phyloP scores from a whole-genome alignment of 2,113 vertebrate species.

The Ifrita kowaldi region DNA sequence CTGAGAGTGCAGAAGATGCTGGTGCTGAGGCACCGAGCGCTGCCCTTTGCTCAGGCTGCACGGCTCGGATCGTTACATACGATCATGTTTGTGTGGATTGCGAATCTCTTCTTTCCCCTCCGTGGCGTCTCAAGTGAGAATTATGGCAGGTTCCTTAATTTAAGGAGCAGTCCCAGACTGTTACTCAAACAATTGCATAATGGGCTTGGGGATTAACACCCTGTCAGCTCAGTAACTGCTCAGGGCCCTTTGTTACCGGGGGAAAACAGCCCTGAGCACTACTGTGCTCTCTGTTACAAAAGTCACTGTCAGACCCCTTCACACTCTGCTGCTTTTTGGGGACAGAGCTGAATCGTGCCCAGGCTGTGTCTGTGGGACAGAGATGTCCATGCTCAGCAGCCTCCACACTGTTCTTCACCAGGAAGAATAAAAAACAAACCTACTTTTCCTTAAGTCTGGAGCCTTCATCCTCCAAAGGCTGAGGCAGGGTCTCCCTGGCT shows the following conservation, averaged over 20 bases:
- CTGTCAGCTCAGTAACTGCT: background rate
- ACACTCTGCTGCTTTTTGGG: background rate
- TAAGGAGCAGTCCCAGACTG: background rate
- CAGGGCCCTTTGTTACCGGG: background rate
- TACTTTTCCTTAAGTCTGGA: background rate
- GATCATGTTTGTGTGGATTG: background rate
- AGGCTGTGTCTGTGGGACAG: background rate
- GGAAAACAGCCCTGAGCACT: background rate
- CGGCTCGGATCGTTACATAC: background rate
- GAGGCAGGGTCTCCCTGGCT: background rate
- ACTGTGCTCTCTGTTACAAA: background rate
- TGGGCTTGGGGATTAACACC: background rate
- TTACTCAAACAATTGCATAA: background rate
- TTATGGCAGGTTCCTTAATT: background rate
- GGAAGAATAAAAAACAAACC: background rate
- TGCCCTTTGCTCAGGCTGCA: background rate
- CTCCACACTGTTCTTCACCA: background rate
- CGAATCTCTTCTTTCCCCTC: background rate
- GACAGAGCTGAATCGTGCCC: background rate
- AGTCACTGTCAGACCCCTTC: rapidly evolving
- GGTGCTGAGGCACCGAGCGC: background rate
- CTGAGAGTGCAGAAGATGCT: background rate
- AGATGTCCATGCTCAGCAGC: background rate
- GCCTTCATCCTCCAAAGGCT: background rate
- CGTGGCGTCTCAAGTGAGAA: background rate